Evolutionary conservation across 2,113 vertebrate species (phyloP).

Genomic region (Grantiella picta): DNA sequence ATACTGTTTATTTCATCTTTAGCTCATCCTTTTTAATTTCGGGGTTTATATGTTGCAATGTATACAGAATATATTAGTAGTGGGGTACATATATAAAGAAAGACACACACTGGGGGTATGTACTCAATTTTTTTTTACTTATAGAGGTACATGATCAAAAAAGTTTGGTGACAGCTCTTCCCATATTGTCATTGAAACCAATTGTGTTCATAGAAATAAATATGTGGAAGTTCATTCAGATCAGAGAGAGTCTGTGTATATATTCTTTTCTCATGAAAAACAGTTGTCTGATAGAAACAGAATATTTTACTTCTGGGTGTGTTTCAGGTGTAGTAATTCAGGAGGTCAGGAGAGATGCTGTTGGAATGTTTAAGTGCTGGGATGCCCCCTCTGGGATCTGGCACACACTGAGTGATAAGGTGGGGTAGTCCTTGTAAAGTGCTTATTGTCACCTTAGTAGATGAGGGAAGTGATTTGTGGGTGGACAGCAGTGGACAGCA

Average conservation of each 20-base stretch:
- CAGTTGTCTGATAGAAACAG: background rate
- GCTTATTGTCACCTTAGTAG: background rate
- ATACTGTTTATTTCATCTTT: background rate
- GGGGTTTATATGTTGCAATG: background rate
- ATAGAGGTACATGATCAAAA: background rate
- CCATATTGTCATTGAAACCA: background rate
- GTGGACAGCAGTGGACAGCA: background rate
- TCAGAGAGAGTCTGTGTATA: accelerated
- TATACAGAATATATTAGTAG: background rate
- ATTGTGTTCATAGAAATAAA: background rate
- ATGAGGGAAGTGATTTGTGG: background rate
- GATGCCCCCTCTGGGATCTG: background rate
- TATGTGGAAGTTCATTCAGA: background rate
- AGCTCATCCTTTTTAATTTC: background rate
- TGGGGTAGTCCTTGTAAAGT: background rate
- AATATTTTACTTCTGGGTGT: background rate
- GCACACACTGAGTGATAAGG: background rate
- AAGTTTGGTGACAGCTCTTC: background rate
- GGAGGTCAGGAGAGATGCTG: background rate
- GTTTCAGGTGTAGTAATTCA: background rate
- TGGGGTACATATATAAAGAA: background rate
- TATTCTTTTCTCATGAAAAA: background rate
- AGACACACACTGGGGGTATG: accelerated
- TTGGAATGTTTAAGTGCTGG: accelerated
- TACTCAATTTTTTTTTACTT: background rate